phyloP scores from a whole-genome alignment of 2,113 vertebrate species.

The Nothocercus julius region DNA sequence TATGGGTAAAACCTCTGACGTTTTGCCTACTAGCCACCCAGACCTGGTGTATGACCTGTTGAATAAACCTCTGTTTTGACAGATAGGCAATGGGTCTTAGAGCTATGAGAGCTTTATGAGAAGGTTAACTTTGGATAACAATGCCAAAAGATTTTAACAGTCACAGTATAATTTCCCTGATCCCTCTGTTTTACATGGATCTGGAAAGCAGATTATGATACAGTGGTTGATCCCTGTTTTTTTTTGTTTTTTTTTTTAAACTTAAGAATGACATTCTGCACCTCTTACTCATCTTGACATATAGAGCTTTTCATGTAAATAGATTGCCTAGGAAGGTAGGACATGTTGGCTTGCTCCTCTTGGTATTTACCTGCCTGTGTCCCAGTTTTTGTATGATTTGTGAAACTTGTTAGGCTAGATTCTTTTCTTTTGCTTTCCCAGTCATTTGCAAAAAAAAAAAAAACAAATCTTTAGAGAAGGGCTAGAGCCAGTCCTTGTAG shows the following conservation, averaged over 20 bases:
- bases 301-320: too few relatives aligned
- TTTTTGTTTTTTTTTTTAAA: background rate
- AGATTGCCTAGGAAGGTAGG: too few relatives aligned
- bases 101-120: background rate
- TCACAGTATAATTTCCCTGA: background rate
- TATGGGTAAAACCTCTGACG: background rate
- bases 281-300: background rate
- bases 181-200: background rate
- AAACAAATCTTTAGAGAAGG: background rate
- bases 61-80: background rate
- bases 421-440: rapidly evolving
- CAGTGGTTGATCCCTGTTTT: background rate
- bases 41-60: background rate
- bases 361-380: too few relatives aligned
- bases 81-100: background rate
- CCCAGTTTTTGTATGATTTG: background rate
- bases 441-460: background rate
- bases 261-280: too few relatives aligned
- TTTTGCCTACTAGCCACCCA: background rate
- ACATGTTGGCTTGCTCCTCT: too few relatives aligned
- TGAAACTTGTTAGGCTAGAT: background rate
- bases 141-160: background rate
- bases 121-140: background rate
- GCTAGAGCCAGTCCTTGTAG: background rate
- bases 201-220: background rate